A percentile compares a stretch with the other conserved stretches of the same genome.
phyloP scores from a whole-genome alignment of 2,113 vertebrate genomes.

The Ciconia boyciana region DNA sequence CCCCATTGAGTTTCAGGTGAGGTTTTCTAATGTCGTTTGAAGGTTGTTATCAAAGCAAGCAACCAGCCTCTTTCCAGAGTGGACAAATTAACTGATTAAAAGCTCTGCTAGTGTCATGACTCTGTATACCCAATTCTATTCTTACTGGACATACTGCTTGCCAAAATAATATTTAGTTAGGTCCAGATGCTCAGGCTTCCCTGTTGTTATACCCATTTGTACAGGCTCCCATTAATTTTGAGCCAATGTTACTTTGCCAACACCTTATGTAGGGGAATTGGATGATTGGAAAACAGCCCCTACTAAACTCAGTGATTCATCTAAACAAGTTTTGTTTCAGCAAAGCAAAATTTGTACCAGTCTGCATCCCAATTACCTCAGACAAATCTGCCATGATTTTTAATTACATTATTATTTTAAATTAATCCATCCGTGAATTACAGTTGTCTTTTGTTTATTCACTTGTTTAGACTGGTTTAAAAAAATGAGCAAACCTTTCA shows the following conservation, averaged over 20 bases:
- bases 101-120: not conserved
- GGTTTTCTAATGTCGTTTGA: not conserved
- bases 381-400: conserved; percentile 72
- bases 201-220: not conserved
- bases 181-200: not conserved
- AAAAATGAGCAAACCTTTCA: conserved; percentile 72
- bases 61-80: not conserved
- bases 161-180: not conserved
- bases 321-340: conserved; percentile 19
- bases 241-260: not conserved
- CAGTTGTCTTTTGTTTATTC: conserved; percentile 71
- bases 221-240: not conserved
- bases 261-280: not conserved
- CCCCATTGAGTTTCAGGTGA: not conserved
- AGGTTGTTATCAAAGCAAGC: not conserved
- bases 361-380: conserved; percentile 66
- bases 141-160: not conserved
- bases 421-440: conserved; percentile 76
- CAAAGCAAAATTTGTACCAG: conserved; percentile 66
- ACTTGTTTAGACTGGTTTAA: conserved; percentile 66
- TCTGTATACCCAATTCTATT: not conserved
- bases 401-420: conserved; percentile 76
- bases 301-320: not conserved
- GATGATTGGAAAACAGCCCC: not conserved
- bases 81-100: not conserved